These are phyloP conservation scores for Neopipo cinnamomea DNA, from an alignment of 2,113 vertebrate species.

Conservation along the genomic window DNA sequence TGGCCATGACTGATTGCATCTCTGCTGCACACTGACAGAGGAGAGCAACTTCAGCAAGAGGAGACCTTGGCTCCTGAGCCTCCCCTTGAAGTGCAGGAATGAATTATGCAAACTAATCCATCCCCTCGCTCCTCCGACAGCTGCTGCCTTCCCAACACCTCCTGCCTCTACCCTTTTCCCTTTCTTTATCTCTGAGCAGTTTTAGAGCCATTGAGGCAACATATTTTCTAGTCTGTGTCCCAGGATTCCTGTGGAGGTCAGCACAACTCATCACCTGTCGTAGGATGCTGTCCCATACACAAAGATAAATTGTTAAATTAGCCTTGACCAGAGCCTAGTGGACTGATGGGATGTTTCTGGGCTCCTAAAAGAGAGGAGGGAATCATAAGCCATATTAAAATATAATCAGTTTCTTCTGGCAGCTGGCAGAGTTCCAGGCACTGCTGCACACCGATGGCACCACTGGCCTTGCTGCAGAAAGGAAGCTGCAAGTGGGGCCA, in stretches of 20 bases:
- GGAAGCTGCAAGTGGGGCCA: background rate
- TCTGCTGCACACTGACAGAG: background rate
- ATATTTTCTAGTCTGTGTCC: background rate
- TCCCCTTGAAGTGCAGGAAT: slow-evolving; percentile 46
- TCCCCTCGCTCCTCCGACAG: background rate
- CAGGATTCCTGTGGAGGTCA: background rate
- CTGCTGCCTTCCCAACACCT: background rate
- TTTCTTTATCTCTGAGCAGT: background rate
- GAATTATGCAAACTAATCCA: slow-evolving; percentile 39
- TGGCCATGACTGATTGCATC: background rate
- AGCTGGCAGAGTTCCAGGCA: background rate
- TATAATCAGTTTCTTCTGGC: background rate
- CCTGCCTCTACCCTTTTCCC: background rate
- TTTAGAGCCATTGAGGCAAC: background rate
- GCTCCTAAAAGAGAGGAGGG: background rate
- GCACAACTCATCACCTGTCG: background rate
- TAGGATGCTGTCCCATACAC: background rate
- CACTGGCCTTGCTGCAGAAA: fast-evolving
- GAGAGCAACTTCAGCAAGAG: slow-evolving; percentile 5
- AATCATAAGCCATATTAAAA: background rate
- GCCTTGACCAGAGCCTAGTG: background rate
- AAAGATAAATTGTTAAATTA: background rate
- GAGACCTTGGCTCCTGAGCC: slow-evolving; percentile 44
- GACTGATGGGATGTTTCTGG: background rate
- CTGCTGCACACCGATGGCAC: fast-evolving